Base-by-base conservation (phyloP, 2,888 invertebrate species). In the Thymelicus lineola region DNA sequence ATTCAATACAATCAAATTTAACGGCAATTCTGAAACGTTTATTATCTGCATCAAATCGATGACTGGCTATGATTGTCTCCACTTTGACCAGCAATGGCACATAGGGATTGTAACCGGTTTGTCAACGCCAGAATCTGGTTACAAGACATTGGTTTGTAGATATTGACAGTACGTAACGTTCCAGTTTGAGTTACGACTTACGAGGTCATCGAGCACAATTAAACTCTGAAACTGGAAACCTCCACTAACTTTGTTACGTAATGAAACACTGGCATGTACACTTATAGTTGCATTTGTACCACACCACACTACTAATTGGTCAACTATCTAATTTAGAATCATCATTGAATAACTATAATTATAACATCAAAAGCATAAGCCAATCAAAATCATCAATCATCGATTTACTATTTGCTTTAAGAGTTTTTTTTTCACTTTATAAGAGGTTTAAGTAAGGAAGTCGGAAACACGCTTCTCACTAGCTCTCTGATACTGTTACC, bases 171-270 rank as follows among this genome's bases (percentile, higher is more conserved):
- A 53, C 20, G 10, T 50, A 53, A 53, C 53, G 53, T 20, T 53
- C 53, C 53, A 53, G 53, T 53, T 53, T n/a, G 9, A 53, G 53
- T 53, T 53, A 20, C 20, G 9, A 53, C 20, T 53, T 53, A 20
- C 20, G 53, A 53, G 20, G 53, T 53, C 50, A 50, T 50, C 53
- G 53, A 53, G 53, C 53, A 53, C 53, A 20, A 20, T 53, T 20
- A 53, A 53, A 53, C 53, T 53, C 53, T 53, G 53, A 20, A 53
- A 53, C 53, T 53, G 12, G 53, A n/a, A 20, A 53, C 53, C 53
- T 20, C 12, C 20, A 20, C 15, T 50, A 15, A 17, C 9, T 50
- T 50, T 17, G 15, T 17, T 17, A 50, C 48, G 48, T 50, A 50
- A 15, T 14, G 7, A 50, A 10, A 53, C 4, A 53, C 17, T 53